Evolutionary conservation across 1,140 invertebrate species (phyloP), one percentile per base, ranked within the genome.

Genomic region (Zaprionus camerounensis): DNA sequence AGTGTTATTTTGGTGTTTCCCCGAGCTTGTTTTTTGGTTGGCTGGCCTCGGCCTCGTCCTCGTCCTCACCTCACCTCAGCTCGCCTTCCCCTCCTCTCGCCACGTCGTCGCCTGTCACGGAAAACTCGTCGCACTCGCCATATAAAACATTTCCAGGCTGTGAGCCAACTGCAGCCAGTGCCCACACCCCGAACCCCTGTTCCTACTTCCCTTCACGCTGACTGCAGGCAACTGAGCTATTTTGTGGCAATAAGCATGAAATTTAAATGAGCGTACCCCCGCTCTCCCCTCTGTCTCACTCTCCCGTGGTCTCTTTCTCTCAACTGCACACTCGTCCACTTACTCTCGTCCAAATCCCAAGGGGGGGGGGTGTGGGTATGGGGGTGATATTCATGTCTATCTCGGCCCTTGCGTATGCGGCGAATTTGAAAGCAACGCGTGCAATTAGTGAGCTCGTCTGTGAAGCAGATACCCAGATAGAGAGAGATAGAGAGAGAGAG

Each of bases 241-340:
- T 88, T 90, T 90, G 85, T 80, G 85, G 85, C 85, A 90, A 91
- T 90, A 90, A 90, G 85, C 81, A 85, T 90, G 86, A 90, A 90
- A 90, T 90, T 90, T 90, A 90, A 90, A 90, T 90, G 86, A 90
- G 85, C 80, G 65, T 28, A 4, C 17, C 22, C 22, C 66, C 20
- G 31, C 71, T 49, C 58, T 31, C 22, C 34, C 59, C 63, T 38
- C 26, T n/a, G 22, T 13, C 53, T 15, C 24, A 5, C 24, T 38
- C 44, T 57, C 0, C 7, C 2, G 9, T 6, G 5, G 5, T 15
- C 22, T 46, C 36, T 57, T 0, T 31, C 12, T 28, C 11, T 56
- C 36, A 44, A 3, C 41, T 44, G 41, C n/a, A 44, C 41, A 44
- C 41, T 44, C 41, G 41, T 44, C 41, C 41, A 44, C 41, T 44